Percentiles rank a stretch among this genome's conserved stretches.
These are phyloP conservation scores for Nicator chloris DNA, from an alignment of 2,113 vertebrate species.

Conservation along the genomic window DNA sequence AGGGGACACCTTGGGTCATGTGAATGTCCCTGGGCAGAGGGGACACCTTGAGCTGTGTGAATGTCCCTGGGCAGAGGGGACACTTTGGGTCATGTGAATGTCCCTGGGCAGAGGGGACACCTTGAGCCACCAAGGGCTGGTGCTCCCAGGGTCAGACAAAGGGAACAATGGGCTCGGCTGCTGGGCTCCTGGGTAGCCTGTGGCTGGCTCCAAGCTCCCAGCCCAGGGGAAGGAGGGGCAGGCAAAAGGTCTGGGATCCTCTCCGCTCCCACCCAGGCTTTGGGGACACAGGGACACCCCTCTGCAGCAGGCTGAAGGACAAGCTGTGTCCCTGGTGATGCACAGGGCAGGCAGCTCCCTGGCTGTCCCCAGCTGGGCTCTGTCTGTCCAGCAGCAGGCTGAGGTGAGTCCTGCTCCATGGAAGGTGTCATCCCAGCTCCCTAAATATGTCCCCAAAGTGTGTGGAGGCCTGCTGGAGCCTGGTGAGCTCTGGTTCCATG, in stretches of 20 bases:
- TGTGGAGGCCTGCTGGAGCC: not conserved
- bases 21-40: not conserved
- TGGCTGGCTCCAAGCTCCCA: not conserved
- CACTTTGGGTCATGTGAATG: not conserved
- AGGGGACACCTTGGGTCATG: not conserved
- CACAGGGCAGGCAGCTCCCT: rapidly evolving
- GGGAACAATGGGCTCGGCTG: not conserved
- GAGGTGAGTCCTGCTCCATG: not conserved
- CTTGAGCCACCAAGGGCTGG: not conserved
- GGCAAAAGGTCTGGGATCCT: not conserved
- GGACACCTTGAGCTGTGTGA: not conserved
- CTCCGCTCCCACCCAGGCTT: not conserved
- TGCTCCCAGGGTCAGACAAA: slow-evolving; percentile 8
- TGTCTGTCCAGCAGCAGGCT: not conserved
- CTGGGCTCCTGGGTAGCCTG: not conserved
- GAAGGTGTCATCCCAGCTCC: not conserved
- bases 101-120: not conserved
- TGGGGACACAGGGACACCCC: rapidly evolving
- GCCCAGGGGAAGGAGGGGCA: not conserved
- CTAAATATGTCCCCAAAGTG: not conserved
- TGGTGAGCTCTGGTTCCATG: not conserved
- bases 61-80: not conserved
- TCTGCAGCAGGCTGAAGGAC: rapidly evolving
- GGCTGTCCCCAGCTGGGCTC: not conserved
- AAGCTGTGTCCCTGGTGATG: rapidly evolving